Base-by-base conservation (phyloP, 1,140 invertebrate genomes). In the Bacillus rossius region DNA sequence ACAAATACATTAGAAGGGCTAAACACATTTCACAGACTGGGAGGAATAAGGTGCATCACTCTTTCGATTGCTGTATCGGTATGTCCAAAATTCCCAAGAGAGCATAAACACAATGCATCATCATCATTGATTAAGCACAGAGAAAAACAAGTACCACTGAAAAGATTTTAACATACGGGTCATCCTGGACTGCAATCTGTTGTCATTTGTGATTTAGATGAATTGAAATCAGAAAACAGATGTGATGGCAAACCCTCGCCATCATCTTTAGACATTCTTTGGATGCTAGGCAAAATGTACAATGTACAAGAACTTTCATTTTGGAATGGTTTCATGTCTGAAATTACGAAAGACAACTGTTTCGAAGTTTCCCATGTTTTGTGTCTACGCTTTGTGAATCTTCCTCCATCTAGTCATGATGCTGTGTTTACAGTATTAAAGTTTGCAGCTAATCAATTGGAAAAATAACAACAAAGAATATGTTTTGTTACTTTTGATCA, bases 401-500 rank as follows among this genome's bases (percentile, higher is more conserved):
- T 53, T 47, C 66, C 61, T 26, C 66, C 63, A 22, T 58, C 41
- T 52, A 48, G 67, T 48, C 48, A 63, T 25, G 61, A 65, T 47
- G 64, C 65, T 48, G 59, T 66, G 38, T 66, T 52, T 17, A 66
- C 64, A 55, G 40, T 40, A 23, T 47, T 66, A 1, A 42, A 57
- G 34, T 40, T 26, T 49, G 48, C 48, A 17, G 17, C 38, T 34
- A 51, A 62, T 47, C 62, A 64, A 47, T n/a, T 43, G 17, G 66
- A 70, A 61, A 66, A 55, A 29, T 64, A 57, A 5, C 37, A 53
- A n/a, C 64, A 66, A 49, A 58, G 52, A 29, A 48, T 51, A 17
- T 60, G 55, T 51, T 55, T 73, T 17, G 65, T 72, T 0, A 73
- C 68, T 20, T 73, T 71, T 64, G 68, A 70, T 56, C 69, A 69